Evolutionary conservation across 2,888 invertebrate genomes (phyloP).

Genomic region (Eupeodes luniger): DNA sequence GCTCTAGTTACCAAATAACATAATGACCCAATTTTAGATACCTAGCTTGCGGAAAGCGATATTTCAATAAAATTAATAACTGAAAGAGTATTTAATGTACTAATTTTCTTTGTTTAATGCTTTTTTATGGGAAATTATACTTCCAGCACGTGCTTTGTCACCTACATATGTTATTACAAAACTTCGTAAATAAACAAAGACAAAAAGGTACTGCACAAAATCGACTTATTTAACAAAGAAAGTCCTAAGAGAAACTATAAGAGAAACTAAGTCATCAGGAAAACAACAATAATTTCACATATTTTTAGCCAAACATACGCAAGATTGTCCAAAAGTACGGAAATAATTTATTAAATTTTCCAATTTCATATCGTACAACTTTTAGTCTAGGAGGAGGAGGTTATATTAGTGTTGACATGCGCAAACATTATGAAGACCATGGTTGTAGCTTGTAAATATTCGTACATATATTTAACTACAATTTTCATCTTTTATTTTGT

Average conservation of each 20-base stretch:
- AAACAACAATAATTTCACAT: not conserved
- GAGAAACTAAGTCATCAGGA: not conserved
- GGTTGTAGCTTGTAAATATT: not conserved
- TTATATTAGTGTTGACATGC: not conserved
- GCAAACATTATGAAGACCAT: conserved; percentile 3
- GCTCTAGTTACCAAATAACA: conserved; percentile 1
- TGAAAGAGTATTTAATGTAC: not conserved
- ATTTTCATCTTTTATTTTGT: conserved; percentile 14
- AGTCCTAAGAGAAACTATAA: not conserved
- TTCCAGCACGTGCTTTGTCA: not conserved
- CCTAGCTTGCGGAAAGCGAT: not conserved
- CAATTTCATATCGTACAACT: not conserved
- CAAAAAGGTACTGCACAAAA: not conserved
- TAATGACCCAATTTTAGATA: not conserved
- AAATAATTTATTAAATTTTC: not conserved
- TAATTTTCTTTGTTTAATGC: not conserved
- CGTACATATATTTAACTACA: conserved; percentile 21
- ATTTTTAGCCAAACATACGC: not conserved
- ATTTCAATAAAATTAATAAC: not conserved
- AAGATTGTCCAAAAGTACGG: conserved; percentile 10
- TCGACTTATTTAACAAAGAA: not conserved
- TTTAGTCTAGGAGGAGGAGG: not conserved
- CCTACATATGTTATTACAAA: not conserved
- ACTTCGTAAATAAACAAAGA: not conserved
- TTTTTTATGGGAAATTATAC: not conserved